Conservation (phyloP, 2,888 invertebrate genomes). For the Metalampra italica region DNA sequence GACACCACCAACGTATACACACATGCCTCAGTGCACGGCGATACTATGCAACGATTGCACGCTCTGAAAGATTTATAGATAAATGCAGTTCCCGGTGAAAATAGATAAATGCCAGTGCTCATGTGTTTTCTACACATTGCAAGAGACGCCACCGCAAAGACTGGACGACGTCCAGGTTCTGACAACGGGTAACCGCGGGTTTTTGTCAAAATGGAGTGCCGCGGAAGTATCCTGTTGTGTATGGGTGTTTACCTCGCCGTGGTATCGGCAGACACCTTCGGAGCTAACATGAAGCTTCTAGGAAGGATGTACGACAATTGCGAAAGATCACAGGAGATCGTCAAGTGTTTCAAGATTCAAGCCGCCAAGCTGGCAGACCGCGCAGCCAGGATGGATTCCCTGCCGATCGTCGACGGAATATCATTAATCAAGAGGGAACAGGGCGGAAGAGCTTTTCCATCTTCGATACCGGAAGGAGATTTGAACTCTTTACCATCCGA, state of each 20-base stretch:
- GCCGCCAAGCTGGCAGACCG: conserved; percentile 82
- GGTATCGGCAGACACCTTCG: conserved; percentile 58
- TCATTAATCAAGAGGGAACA: conserved; percentile 72
- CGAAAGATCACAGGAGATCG: conserved; percentile 79
- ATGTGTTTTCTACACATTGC: conserved; percentile 73
- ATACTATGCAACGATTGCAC: conserved; percentile 77
- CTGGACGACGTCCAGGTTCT: conserved; percentile 52
- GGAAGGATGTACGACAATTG: conserved; percentile 81
- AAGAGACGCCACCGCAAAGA: conserved; percentile 62
- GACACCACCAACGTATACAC: conserved; percentile 32
- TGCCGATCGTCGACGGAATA: conserved; percentile 81
- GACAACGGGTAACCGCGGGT: conserved; percentile 43
- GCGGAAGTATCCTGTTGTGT: conserved; percentile 60
- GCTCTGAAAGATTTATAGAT: conserved; percentile 80
- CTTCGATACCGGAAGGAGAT: conserved; percentile 76
- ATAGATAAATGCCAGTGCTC: conserved; percentile 76
- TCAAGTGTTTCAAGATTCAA: conserved; percentile 85
- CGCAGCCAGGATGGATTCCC: conserved; percentile 79
- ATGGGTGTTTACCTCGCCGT: conserved; percentile 45
- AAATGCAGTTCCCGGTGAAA: conserved; percentile 78
- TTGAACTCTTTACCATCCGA: conserved; percentile 79
- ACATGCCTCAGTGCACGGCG: conserved; percentile 69
- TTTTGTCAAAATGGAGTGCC: conserved; percentile 61
- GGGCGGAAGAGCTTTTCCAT: conserved; percentile 65
- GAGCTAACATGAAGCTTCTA: conserved; percentile 67